These are phyloP conservation scores for Lamellibrachia columna DNA, from an alignment of 2,888 invertebrate genomes.

Conservation along the genomic window DNA sequence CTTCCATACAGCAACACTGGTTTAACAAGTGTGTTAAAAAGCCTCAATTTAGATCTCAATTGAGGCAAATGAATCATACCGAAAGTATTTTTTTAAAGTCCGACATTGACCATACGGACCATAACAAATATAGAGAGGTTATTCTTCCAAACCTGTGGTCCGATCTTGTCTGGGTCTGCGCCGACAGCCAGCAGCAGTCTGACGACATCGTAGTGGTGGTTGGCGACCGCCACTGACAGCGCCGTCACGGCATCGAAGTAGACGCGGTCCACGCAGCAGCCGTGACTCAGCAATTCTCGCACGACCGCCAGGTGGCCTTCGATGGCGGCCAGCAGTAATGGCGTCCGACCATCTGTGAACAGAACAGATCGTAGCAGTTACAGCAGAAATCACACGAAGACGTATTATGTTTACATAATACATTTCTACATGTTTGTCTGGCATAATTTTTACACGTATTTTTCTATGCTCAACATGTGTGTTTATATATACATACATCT, in stretches of 20 bases:
- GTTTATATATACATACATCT: too few relatives aligned
- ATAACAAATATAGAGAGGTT: neutral
- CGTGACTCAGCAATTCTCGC: conserved; percentile 29
- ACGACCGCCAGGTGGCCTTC: conserved; percentile 38
- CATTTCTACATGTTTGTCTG: too few relatives aligned
- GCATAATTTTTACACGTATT: too few relatives aligned
- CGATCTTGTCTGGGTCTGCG: conserved; percentile 39
- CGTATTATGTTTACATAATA: neutral
- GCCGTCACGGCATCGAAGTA: conserved; percentile 39
- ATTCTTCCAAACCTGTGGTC: neutral
- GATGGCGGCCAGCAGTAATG: conserved; percentile 38
- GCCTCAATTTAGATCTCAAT: neutral
- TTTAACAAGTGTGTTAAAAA: too few relatives aligned
- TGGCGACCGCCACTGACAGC: conserved; percentile 33
- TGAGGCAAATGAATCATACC: neutral
- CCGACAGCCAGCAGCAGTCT: conserved; percentile 34
- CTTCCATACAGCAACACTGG: too few relatives aligned
- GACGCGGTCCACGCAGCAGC: conserved; percentile 32
- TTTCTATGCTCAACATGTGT: too few relatives aligned
- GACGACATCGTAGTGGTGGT: conserved; percentile 32
- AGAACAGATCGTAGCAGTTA: neutral
- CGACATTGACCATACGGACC: neutral
- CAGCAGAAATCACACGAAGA: neutral
- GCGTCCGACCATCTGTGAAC: conserved; percentile 33
- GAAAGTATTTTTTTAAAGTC: neutral